Base-by-base conservation (phyloP, 2,113 vertebrate species). In the Channa argus region DNA sequence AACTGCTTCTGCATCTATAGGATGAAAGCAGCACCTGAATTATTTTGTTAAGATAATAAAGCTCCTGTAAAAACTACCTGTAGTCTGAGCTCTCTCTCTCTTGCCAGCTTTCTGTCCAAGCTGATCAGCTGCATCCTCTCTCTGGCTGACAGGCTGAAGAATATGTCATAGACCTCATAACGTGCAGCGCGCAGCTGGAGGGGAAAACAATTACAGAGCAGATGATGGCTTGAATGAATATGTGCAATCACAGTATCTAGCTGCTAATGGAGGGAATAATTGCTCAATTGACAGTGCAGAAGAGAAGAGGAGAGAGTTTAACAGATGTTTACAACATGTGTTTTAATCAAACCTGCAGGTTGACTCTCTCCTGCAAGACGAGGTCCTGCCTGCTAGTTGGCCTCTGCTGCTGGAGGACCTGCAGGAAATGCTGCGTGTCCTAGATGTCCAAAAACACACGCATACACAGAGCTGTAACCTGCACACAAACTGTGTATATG, bases 51-150 rank as follows among this genome's bases (percentile, higher is more conserved):
- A 66, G n/a, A 34, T 37, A 41, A 14, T 15, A 24, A 47, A 56
- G 36, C n/a, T 8, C 10, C 37, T 43, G 44, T 24, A 54, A 49
- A 58, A 51, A 53, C 82, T 71, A 95, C 94, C 86, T 89, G 88
- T 56, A 8, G 75, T 75, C 59, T 85, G 66, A 84, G 72, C 39
- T 72, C 80, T 24, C 89, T 83, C 46, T 93, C 84, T 37, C 70
- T 77, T 70, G 8, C 13, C 78, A 93, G 82, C 61, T 91, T 70
- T 62, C 93, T 82, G 86, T 95, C 94, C 89, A 82, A 80, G 70
- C 77, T 74, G 82, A 95, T 94, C 64, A 94, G 70, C 88, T 91
- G 87, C 94, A 94, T 94, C 84, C 71, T 87, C 56, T 93, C 93
- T 24, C 49, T 38, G 3, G 77, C 66, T 71, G 90, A 77, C 63